Base-by-base conservation (phyloP, 2,797 vertebrate species). In the Odontamblyopus rebecca region DNA sequence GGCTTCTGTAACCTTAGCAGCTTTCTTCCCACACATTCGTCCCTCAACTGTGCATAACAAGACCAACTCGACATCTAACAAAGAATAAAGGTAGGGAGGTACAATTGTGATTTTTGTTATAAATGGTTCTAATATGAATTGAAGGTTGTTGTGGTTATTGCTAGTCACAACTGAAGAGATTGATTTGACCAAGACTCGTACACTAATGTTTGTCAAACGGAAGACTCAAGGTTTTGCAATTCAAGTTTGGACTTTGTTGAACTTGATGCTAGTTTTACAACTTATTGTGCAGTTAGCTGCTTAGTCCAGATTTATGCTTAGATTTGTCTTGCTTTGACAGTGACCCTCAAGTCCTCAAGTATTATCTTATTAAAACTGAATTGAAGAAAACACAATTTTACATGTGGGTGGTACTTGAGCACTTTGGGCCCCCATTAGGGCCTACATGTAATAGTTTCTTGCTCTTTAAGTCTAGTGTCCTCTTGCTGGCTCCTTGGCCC, bases 401-500 rank as follows among this genome's bases (percentile, higher is more conserved):
- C 35, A 38, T 9, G 7, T 38, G 35, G 35, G 35, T 38, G 1
- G 35, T 38, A 44, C 41, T 44, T 44, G 41, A 44, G 9, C 41
- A 44, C 41, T 44, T 44, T 44, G 12, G 41, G 44, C 3, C 44
- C 13, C 44, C 44, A 48, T 48, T 48, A 48, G 44, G 13, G 0
- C 44, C 44, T 48, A 15, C 12, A 48, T 64, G 61, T 68, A 75
- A 70, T 79, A 77, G 79, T 79, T 89, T 80, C 64, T 87, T 82
- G 72, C 74, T 77, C 68, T 81, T 71, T 66, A 62, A 73, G 77
- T 79, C 35, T 67, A 69, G 80, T 69, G 23, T 23, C 53, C 69
- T 3, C 56, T 6, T 32, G 19, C 68, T 53, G 81, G 83, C 87
- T 86, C 73, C 75, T 84, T 75, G 71, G 72, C 72, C 83, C 64